A percentile compares a stretch with the other conserved stretches of the same genome.
Evolutionary conservation across 2,113 vertebrate genomes (phyloP).

Genomic region (Phyllostomus hastatus): DNA sequence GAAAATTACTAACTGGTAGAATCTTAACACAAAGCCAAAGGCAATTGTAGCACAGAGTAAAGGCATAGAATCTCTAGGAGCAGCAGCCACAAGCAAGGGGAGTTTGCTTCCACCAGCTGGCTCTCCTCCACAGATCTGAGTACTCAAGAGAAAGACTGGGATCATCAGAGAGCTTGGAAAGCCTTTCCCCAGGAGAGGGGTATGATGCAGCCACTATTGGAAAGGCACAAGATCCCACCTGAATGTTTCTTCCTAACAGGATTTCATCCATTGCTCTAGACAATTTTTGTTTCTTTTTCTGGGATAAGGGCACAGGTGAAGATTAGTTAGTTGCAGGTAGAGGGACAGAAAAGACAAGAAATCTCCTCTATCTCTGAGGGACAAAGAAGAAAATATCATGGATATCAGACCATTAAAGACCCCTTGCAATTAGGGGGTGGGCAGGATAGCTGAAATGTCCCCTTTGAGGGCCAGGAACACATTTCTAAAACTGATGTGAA

Average conservation of each 20-base stretch:
- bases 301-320: background rate
- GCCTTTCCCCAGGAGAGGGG: background rate
- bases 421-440: background rate
- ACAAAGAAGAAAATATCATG: background rate
- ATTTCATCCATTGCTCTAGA: background rate
- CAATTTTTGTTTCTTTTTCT: background rate
- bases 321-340: background rate
- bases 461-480: background rate
- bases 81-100: background rate
- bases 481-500: background rate
- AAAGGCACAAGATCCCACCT: background rate
- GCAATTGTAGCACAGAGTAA: too few relatives aligned
- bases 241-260: background rate
- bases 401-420: background rate
- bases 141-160: background rate
- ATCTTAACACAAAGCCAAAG: background rate
- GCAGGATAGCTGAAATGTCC: background rate
- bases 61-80: background rate
- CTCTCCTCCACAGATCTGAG: background rate
- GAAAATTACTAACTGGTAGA: background rate
- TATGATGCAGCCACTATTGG: background rate
- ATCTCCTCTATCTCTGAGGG: background rate
- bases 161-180: background rate
- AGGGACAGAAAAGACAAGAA: background rate
- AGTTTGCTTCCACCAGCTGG: background rate